A percentile compares a stretch with the other conserved stretches of the same genome.
These are phyloP conservation scores for Macropis europaea DNA, from an alignment of 2,888 invertebrate species.

Conservation along the genomic window DNA sequence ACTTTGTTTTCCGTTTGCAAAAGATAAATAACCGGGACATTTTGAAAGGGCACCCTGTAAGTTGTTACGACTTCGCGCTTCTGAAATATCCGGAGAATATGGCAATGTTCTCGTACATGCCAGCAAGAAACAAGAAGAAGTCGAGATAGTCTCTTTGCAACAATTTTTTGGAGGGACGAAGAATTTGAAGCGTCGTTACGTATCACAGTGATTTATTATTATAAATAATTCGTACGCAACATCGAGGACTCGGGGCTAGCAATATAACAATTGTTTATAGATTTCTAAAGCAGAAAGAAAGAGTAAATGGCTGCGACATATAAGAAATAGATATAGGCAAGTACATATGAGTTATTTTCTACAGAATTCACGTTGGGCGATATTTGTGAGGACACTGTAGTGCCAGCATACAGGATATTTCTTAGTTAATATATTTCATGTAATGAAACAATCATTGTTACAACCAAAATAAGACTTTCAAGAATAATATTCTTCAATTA, in stretches of 20 bases:
- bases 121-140: not conserved
- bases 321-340: constrained; percentile 35
- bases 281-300: constrained; percentile 31
- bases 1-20: not conserved
- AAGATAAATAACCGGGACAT: not conserved
- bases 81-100: constrained; percentile 20
- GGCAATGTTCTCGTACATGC: not conserved
- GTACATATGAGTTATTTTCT: constrained; percentile 47
- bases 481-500: not conserved
- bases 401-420: constrained; percentile 3
- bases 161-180: not conserved
- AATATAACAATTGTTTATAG: constrained; percentile 43
- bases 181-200: constrained; percentile 8
- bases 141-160: not conserved
- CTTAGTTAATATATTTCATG: constrained; percentile 1
- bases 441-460: not conserved
- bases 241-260: constrained; percentile 33
- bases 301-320: constrained; percentile 15
- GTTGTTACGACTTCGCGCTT: constrained; percentile 5
- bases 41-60: constrained; percentile 18
- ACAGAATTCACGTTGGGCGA: constrained; percentile 49
- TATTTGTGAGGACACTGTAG: constrained; percentile 35
- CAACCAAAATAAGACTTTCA: not conserved
- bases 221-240: constrained; percentile 8
- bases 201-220: constrained; percentile 22